phyloP scores from a whole-genome alignment of 2,797 vertebrate species.

The Caiman crocodilus region DNA sequence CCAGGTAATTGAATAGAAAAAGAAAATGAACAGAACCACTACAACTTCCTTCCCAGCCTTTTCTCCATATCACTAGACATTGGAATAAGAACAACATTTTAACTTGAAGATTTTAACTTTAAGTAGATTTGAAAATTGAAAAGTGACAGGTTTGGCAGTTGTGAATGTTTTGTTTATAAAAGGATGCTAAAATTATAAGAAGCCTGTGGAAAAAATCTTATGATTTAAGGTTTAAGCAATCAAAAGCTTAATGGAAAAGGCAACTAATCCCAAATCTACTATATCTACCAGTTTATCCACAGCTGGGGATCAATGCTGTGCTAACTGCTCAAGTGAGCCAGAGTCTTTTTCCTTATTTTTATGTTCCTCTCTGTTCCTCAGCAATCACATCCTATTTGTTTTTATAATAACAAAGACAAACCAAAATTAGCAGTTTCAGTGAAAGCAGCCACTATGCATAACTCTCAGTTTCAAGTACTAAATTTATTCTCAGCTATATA shows the following conservation, averaged over 20 bases:
- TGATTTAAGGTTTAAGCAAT: neutral
- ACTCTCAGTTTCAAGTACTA: slow-evolving; percentile 24
- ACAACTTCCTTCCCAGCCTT: neutral
- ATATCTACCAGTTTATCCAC: neutral
- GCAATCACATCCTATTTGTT: slow-evolving; percentile 22
- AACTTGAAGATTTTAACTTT: neutral
- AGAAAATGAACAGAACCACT: neutral
- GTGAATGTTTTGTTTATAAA: neutral
- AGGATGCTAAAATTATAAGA: accelerated
- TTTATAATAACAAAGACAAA: slow-evolving; percentile 17
- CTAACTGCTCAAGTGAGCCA: neutral
- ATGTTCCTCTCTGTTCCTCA: slow-evolving; percentile 5
- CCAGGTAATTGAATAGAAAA: no score
- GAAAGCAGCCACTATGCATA: slow-evolving; percentile 35
- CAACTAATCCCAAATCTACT: neutral
- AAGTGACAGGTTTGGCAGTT: neutral
- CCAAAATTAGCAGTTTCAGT: slow-evolving; percentile 30
- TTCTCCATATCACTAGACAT: neutral
- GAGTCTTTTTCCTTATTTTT: neutral
- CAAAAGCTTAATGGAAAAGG: neutral
- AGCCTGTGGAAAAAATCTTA: neutral
- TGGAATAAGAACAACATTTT: neutral
- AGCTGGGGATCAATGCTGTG: neutral
- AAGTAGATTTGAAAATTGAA: neutral
- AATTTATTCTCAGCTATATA: slow-evolving; percentile 44